Evolutionary conservation across 2,888 invertebrate species (phyloP).

Genomic region (Hydraecia micacea): DNA sequence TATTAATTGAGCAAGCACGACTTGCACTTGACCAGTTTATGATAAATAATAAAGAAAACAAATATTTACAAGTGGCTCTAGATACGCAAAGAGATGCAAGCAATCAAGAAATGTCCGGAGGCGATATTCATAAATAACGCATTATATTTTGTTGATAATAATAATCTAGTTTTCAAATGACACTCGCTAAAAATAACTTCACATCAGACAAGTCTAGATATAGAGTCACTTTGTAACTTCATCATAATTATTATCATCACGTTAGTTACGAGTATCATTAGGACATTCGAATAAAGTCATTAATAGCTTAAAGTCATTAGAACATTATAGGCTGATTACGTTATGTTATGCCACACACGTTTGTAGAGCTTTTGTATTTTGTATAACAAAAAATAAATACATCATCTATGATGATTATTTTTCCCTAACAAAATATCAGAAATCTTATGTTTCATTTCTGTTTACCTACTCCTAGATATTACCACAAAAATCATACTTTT

Average conservation of each 20-base stretch:
- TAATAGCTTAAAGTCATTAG: too few species aligned
- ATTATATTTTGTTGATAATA: slow-evolving; percentile 38
- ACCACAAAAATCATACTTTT: not conserved
- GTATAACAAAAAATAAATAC: not conserved
- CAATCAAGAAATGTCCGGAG: slow-evolving; percentile 25
- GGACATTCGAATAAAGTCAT: not conserved
- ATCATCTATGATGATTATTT: not conserved
- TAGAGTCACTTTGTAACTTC: not conserved
- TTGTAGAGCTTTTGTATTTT: not conserved
- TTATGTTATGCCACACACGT: not conserved
- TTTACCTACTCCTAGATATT: not conserved
- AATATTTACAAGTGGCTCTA: slow-evolving; percentile 1
- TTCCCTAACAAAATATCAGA: not conserved
- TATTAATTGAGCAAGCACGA: not conserved
- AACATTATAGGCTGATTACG: too few species aligned
- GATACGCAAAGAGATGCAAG: slow-evolving; percentile 34
- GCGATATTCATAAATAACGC: slow-evolving; percentile 33
- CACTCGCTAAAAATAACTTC: slow-evolving; percentile 27
- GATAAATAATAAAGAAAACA: slow-evolving; percentile 19
- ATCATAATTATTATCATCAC: not conserved
- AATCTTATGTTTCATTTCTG: not conserved
- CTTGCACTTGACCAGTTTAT: slow-evolving; percentile 1
- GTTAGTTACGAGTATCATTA: not conserved
- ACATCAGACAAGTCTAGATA: not conserved
- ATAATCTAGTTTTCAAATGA: slow-evolving; percentile 35